These are phyloP conservation scores for Tachyglossus aculeatus DNA, from an alignment of 2,797 vertebrate genomes.

Conservation along the genomic window DNA sequence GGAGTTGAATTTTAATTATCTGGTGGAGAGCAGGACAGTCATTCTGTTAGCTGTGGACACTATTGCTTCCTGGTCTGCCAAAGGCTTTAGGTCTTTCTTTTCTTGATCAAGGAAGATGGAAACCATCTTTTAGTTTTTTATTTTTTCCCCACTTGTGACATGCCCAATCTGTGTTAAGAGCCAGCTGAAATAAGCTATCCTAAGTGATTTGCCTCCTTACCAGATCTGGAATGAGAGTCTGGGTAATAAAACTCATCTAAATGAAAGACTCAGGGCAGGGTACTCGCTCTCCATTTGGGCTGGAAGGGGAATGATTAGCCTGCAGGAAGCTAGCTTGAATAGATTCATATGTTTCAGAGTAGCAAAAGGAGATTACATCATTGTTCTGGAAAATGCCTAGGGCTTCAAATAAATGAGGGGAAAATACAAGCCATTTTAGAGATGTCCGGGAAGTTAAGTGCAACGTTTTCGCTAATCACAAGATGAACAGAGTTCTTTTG, in stretches of 20 bases:
- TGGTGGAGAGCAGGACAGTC: too few species aligned
- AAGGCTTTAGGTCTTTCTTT: too few species aligned
- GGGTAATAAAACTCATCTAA: constrained; percentile 27
- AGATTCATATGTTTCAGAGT: constrained; percentile 63
- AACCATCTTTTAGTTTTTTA: too few species aligned
- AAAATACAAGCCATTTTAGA: constrained; percentile 37
- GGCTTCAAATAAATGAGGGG: constrained; percentile 64
- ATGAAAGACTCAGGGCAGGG: constrained; percentile 27
- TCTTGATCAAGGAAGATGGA: too few species aligned
- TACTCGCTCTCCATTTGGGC: background rate
- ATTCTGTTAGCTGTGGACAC: too few species aligned
- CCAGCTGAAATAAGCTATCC: constrained; percentile 47
- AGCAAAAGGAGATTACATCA: constrained; percentile 46
- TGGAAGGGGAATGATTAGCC: constrained; percentile 29
- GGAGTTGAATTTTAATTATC: too few species aligned
- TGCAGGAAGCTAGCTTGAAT: constrained; percentile 51
- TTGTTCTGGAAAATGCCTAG: constrained; percentile 50
- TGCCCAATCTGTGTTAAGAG: background rate
- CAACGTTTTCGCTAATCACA: too few species aligned
- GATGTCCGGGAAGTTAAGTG: constrained; percentile 33
- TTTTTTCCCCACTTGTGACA: constrained; percentile 54
- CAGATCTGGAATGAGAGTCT: constrained; percentile 20
- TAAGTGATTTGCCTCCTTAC: constrained; percentile 27
- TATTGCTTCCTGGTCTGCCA: too few species aligned
- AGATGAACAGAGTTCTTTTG: too few species aligned